Conservation (phyloP, 2,113 vertebrate species). For the Onychostoma macrolepis region DNA sequence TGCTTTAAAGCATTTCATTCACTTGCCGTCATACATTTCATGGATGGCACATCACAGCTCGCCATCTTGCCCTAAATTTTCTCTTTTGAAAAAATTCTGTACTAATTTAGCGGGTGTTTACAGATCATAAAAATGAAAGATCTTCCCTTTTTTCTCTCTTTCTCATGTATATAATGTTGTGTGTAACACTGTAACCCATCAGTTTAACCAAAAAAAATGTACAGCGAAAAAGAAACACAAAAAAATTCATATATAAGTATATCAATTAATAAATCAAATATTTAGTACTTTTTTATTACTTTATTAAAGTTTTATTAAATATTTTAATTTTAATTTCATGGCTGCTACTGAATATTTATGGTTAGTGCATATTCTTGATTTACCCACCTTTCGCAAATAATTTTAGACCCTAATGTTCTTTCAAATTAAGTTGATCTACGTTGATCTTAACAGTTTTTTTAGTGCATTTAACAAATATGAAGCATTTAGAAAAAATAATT, state of each 20-base stretch:
- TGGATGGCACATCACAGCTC: conserved; percentile 10
- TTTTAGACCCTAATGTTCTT: background rate
- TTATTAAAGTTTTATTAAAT: background rate
- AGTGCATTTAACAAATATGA: background rate
- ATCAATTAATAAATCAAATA: no score
- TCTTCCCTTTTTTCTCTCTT: background rate
- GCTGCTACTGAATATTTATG: background rate
- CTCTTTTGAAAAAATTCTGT: background rate
- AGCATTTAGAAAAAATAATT: background rate
- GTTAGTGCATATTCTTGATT: background rate
- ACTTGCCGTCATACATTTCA: background rate
- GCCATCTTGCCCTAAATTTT: background rate
- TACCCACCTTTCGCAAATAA: background rate
- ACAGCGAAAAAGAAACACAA: no score
- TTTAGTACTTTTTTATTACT: no score
- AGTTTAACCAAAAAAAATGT: background rate
- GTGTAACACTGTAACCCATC: background rate
- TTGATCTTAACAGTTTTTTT: background rate
- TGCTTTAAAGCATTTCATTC: conserved; percentile 25
- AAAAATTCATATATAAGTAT: no score
- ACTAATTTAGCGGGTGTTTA: conserved; percentile 27
- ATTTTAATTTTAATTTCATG: background rate
- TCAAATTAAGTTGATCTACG: background rate
- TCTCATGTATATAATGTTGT: background rate
- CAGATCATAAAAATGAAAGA: conserved; percentile 5